Conservation (phyloP, 2,888 invertebrate genomes). For the Panopea generosa region DNA sequence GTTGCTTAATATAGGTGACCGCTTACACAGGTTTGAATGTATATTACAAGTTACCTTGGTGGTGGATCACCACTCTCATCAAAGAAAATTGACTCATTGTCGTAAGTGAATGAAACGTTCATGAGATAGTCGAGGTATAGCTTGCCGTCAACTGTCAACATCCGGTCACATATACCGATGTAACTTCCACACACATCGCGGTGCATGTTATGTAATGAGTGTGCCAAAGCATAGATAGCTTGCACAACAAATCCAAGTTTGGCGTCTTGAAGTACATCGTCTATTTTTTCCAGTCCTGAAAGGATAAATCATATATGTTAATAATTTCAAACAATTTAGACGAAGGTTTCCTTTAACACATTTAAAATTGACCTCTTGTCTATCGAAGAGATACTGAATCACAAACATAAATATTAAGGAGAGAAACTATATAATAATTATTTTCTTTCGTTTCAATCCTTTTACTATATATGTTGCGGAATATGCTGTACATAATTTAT, state of each 20-base stretch:
- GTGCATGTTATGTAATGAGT: conserved; percentile 91
- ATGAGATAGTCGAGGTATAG: conserved; percentile 89
- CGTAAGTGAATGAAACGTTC: conserved; percentile 90
- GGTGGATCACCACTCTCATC: conserved; percentile 92
- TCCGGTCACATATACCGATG: conserved; percentile 88
- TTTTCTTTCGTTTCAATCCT: no score
- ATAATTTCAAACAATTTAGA: no score
- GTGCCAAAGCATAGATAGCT: conserved; percentile 91
- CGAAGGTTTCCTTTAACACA: no score
- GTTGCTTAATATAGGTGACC: no score
- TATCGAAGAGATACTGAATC: no score
- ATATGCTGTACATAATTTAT: no score
- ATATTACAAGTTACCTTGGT: conserved; percentile 87
- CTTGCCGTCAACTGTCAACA: conserved; percentile 91
- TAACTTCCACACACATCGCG: conserved; percentile 87
- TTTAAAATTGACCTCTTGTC: no score
- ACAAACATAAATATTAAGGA: no score
- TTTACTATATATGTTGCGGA: no score
- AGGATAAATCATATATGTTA: no score
- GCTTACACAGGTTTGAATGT: no score
- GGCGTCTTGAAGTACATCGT: conserved; percentile 88
- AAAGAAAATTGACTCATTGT: conserved; percentile 89
- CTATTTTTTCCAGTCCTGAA: conserved; percentile 87
- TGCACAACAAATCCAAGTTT: conserved; percentile 93
- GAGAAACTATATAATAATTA: no score